Conservation (phyloP, 2,888 invertebrate genomes). For the Chymomyza procnemis region DNA sequence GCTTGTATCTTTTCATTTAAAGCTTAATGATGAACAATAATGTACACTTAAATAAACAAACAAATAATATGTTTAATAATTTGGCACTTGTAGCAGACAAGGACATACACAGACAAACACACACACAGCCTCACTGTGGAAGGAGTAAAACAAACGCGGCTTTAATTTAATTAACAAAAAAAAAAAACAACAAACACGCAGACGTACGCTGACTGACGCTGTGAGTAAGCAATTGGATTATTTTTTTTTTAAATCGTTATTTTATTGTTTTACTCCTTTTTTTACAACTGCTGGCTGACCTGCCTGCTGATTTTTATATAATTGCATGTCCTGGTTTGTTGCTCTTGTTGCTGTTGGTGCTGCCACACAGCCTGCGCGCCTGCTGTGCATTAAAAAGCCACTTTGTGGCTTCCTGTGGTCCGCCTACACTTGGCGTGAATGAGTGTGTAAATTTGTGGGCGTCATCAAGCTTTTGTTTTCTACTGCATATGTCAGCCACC, state of each 20-base stretch:
- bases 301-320: conserved; percentile 57
- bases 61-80: conserved; percentile 4
- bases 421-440: conserved; percentile 53
- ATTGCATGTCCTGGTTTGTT: conserved; percentile 41
- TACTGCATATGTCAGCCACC: not conserved
- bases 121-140: conserved; percentile 12
- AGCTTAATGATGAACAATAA: not conserved
- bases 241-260: not conserved
- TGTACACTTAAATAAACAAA: not conserved
- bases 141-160: conserved; percentile 17
- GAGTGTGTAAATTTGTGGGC: conserved; percentile 59
- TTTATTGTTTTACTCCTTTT: conserved; percentile 13
- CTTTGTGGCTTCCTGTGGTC: conserved; percentile 67
- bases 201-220: conserved; percentile 3
- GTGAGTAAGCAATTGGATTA: conserved; percentile 52
- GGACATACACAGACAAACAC: conserved; percentile 31
- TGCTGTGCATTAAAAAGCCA: conserved; percentile 71
- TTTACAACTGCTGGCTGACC: conserved; percentile 28
- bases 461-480: conserved; percentile 12
- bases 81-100: conserved; percentile 44
- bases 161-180: conserved; percentile 70
- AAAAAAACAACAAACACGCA: not conserved
- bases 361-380: conserved; percentile 41
- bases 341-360: conserved; percentile 4
- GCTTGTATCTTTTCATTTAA: not conserved